A percentile compares a stretch with the other conserved stretches of the same genome.
Conservation (phyloP, 2,113 vertebrate species). For the Xenotilapia caudafasciata region DNA sequence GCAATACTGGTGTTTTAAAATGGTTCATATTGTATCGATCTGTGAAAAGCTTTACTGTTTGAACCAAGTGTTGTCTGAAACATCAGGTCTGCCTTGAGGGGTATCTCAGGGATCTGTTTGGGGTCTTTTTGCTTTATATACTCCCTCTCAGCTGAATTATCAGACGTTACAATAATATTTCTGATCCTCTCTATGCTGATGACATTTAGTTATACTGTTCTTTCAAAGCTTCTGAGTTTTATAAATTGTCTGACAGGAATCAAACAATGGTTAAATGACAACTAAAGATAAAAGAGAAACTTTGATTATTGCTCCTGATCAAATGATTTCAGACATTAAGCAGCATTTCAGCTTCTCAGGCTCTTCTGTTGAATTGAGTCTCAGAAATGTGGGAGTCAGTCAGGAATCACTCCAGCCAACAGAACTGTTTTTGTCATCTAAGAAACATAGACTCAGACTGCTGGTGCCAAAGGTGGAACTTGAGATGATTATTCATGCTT, state of each 20-base stretch:
- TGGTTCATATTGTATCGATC: neutral
- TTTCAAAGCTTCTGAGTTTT: neutral
- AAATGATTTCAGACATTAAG: neutral
- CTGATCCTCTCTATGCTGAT: neutral
- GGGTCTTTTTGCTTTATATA: neutral
- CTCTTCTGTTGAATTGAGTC: neutral
- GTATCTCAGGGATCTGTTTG: neutral
- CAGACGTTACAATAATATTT: neutral
- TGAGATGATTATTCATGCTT: neutral
- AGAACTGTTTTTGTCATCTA: neutral
- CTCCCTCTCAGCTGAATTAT: neutral
- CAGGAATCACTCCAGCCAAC: neutral
- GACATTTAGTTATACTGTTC: neutral
- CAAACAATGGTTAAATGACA: neutral
- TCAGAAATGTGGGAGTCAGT: neutral
- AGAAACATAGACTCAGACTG: neutral
- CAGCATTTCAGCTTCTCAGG: neutral
- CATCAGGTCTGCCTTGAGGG: neutral
- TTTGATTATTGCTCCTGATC: neutral
- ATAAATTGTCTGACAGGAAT: neutral
- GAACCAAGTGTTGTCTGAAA: neutral
- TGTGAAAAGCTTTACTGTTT: neutral
- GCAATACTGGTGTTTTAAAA: neutral
- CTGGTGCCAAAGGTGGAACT: neutral
- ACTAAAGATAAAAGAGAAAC: neutral